Base-by-base conservation (phyloP, 2,888 invertebrate species). In the Seira ritae region DNA sequence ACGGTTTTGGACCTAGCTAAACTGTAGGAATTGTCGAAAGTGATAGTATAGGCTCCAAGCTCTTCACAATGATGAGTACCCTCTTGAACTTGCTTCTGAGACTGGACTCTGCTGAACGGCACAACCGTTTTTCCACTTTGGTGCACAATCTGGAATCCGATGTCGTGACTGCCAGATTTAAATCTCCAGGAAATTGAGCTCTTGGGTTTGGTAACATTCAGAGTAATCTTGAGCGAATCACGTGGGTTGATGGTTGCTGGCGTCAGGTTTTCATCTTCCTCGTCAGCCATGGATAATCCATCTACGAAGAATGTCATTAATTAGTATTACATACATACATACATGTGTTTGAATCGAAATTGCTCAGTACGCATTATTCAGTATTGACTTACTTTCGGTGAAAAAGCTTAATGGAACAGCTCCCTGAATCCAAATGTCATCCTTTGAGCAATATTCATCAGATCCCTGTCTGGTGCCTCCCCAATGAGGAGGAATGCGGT, bases 21-120 rank as follows among this genome's bases (percentile, higher is more conserved):
- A 23, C 85, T 85, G 68, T 79, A 85, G 6, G 85, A 75, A 24
- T 85, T 85, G 66, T 85, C 85, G 65, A 85, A 85, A 10, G 76
- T 73, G 67, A 85, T 31, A 0, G 85, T 75, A 46, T 85, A 82
- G 19, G 67, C 72, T 12, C 85, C 85, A 20, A 79, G n/a, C 19
- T 71, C n/a, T 1, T 75, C 65, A 22, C 84, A 85, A 0, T 24
- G 23, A 42, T 37, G 68, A 15, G 66, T 65, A 10, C 81, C 81
- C 17, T 85, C 84, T n/a, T 85, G 78, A 0, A 71, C n/a, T 22
- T 65, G n/a, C 22, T 69, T 69, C 23, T 84, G 77, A 1, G 78
- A 80, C 24, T 81, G 67, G 20, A 65, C 31, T 19, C 81, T 23
- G 23, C 66, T 66, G 42, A 50, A 62, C 46, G 84, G 73, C 1